Conservation (phyloP, 2,113 vertebrate species). For the Epinephelus lanceolatus region DNA sequence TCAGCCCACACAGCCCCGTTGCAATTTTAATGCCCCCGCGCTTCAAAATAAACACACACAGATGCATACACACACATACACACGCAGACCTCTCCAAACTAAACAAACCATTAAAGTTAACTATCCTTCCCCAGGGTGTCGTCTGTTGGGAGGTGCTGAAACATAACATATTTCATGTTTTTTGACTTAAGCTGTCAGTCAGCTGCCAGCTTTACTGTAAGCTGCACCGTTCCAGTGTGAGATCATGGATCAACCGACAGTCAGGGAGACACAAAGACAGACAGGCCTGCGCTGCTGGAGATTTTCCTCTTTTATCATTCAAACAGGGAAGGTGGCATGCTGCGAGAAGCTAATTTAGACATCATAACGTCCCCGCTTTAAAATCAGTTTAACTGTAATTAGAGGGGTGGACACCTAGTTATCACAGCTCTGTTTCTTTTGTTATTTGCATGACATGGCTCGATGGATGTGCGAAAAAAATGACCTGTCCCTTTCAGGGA, state of each 20-base stretch:
- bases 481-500: constrained; percentile 22
- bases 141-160: constrained; percentile 66
- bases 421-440: constrained; percentile 49
- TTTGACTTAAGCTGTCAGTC: constrained; percentile 71
- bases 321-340: constrained; percentile 36
- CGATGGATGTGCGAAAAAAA: constrained; percentile 34
- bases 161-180: constrained; percentile 70
- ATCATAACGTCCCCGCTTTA: constrained; percentile 41
- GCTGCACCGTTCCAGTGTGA: constrained; percentile 48
- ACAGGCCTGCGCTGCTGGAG: constrained; percentile 30
- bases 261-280: constrained; percentile 40
- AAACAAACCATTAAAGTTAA: constrained; percentile 73
- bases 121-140: constrained; percentile 59
- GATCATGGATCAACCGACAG: constrained; percentile 47
- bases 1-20: constrained; percentile 47
- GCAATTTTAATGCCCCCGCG: constrained; percentile 46
- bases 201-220: constrained; percentile 61
- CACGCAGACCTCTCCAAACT: constrained; percentile 49
- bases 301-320: constrained; percentile 38
- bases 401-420: constrained; percentile 45
- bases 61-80: not conserved
- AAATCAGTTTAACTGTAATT: constrained; percentile 57
- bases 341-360: constrained; percentile 63
- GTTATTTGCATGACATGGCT: constrained; percentile 40
- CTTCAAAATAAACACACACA: constrained; percentile 49